Evolutionary conservation across 2,797 vertebrate species (phyloP).

Genomic region (Acanthurus lineatus): DNA sequence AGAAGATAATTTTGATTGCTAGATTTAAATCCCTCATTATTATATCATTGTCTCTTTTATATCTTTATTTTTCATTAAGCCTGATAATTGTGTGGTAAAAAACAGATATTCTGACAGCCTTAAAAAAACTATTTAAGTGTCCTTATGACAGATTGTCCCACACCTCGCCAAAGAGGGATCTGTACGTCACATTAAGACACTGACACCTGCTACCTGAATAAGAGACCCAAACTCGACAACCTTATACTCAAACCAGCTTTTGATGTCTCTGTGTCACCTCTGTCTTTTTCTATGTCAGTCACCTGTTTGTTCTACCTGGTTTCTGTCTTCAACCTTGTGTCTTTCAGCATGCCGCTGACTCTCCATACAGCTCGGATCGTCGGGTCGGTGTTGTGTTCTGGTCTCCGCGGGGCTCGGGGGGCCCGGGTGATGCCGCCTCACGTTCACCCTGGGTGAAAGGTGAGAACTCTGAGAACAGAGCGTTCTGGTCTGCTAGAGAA

Average conservation of each 20-base stretch:
- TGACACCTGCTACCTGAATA: constrained; percentile 53
- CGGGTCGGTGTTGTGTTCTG: constrained; percentile 76
- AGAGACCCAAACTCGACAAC: constrained; percentile 15
- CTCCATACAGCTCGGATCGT: constrained; percentile 45
- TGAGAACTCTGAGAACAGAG: constrained; percentile 86
- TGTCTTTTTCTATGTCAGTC: constrained; percentile 50
- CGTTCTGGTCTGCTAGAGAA: constrained; percentile 81
- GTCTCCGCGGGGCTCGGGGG: constrained; percentile 68
- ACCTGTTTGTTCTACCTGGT: constrained; percentile 58
- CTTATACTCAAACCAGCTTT: constrained; percentile 24
- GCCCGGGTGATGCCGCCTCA: constrained; percentile 69
- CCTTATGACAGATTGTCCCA: constrained; percentile 9
- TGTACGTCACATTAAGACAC: constrained; percentile 25
- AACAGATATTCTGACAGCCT: no score
- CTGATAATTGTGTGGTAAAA: no score
- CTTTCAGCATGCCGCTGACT: constrained; percentile 60
- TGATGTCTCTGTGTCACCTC: constrained; percentile 47
- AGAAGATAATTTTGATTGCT: no score
- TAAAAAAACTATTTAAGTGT: no score
- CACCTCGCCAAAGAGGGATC: constrained; percentile 6
- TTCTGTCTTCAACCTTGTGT: constrained; percentile 48
- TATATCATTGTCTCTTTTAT: no score
- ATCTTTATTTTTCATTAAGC: no score
- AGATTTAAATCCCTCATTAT: no score
- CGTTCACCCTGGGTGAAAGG: constrained; percentile 83